Conservation (phyloP, 2,113 vertebrate genomes). For the Dolichallabes microphthalmus region DNA sequence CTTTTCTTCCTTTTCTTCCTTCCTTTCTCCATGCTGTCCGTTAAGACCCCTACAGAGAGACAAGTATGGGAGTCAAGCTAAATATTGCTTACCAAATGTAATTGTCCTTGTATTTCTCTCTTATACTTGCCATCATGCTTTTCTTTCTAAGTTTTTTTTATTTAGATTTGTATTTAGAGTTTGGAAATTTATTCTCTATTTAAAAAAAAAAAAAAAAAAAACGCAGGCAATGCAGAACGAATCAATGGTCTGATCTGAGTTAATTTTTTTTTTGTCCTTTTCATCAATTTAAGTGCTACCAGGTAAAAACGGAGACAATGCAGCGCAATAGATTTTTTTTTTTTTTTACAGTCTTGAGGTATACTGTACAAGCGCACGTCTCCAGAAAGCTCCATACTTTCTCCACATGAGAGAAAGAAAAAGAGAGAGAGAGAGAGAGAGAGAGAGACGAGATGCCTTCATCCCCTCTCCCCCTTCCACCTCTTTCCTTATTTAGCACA, state of each 20-base stretch:
- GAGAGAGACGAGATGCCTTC: conserved; percentile 43
- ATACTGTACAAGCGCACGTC: neutral
- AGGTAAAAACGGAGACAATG: neutral
- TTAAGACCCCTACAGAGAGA: conserved; percentile 99
- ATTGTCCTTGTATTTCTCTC: conserved; percentile 96
- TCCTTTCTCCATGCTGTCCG: conserved; percentile 98
- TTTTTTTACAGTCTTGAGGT: neutral
- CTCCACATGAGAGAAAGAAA: conserved; percentile 47
- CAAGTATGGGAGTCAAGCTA: conserved; percentile 99
- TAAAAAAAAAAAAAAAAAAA: neutral
- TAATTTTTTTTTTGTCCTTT: neutral
- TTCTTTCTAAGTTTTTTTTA: neutral
- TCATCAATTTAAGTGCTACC: conserved; percentile 29
- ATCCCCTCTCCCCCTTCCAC: neutral
- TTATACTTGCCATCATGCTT: conserved; percentile 20
- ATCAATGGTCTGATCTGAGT: conserved; percentile 10
- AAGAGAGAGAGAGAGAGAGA: neutral
- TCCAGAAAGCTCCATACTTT: conserved; percentile 49
- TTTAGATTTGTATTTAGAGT: neutral
- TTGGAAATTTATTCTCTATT: neutral
- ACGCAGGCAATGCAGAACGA: neutral
- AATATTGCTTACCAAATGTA: conserved; percentile 99
- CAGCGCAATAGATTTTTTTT: neutral
- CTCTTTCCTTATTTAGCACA: conserved; percentile 23
- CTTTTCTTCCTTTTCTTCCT: conserved; percentile 86